Evolutionary conservation across 2,113 vertebrate genomes (phyloP).

Genomic region (Solenodon paradoxus): DNA sequence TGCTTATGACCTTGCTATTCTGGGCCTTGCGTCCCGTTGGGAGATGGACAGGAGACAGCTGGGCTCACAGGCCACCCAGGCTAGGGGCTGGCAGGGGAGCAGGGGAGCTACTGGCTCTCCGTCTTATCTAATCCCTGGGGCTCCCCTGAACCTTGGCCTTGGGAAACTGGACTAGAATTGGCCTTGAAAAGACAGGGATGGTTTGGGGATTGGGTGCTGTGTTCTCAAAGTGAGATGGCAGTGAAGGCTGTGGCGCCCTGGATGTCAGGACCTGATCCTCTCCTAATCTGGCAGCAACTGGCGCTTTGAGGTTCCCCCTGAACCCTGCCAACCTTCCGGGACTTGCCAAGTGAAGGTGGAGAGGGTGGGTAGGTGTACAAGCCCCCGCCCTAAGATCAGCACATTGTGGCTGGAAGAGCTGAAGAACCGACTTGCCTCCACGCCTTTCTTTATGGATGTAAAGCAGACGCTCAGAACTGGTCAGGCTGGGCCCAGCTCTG

Average conservation of each 20-base stretch:
- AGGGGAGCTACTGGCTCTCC: conserved; percentile 33
- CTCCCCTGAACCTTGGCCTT: conserved; percentile 54
- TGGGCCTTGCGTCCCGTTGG: conserved; percentile 52
- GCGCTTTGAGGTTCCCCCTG: neutral
- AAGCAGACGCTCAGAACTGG: neutral
- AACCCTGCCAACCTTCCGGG: neutral
- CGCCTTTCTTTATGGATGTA: neutral
- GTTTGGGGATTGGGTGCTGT: neutral
- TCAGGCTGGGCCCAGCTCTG: neutral
- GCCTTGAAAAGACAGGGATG: neutral
- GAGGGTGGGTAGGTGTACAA: neutral
- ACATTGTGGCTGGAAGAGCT: neutral
- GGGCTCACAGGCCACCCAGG: conserved; percentile 37
- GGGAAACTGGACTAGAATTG: neutral
- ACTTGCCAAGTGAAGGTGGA: conserved; percentile 1
- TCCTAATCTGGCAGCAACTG: conserved; percentile 56
- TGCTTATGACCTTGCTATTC: conserved; percentile 75
- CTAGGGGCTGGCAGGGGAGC: conserved; percentile 17
- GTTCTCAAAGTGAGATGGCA: neutral
- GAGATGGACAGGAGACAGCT: conserved; percentile 76
- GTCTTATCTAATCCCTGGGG: conserved; percentile 43
- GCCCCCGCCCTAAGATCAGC: neutral
- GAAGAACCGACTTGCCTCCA: neutral
- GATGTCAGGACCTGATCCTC: conserved; percentile 30
- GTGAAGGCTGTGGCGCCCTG: neutral